Percentiles rank a stretch among this genome's conserved stretches.
phyloP scores from a whole-genome alignment of 2,797 vertebrate genomes.

The Numenius phaeopus region DNA sequence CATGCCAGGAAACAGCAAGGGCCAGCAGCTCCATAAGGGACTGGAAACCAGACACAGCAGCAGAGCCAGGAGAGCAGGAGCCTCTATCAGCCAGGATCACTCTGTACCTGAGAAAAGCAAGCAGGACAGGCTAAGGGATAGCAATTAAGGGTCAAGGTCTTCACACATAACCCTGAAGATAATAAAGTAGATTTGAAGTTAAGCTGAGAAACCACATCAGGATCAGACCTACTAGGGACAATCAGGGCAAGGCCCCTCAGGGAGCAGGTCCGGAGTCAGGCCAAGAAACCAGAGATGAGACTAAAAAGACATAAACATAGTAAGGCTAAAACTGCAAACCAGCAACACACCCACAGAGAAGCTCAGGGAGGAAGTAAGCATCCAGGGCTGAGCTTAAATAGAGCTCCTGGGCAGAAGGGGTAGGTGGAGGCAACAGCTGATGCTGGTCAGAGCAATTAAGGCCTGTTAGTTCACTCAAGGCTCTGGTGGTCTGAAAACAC shows the following conservation, averaged over 20 bases:
- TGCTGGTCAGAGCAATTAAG: not conserved
- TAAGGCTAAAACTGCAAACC: accelerated
- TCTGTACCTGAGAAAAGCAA: not conserved
- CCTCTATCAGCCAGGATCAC: not conserved
- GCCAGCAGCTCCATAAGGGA: not conserved
- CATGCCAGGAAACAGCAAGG: not conserved
- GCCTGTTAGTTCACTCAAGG: not conserved
- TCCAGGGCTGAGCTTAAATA: not conserved
- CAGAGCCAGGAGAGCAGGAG: not conserved
- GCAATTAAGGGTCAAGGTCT: accelerated
- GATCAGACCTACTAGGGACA: accelerated
- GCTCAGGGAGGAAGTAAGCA: accelerated
- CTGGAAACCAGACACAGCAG: not conserved
- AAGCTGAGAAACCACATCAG: accelerated
- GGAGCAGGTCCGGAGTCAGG: accelerated
- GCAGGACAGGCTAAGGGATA: accelerated
- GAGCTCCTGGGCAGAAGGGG: not conserved
- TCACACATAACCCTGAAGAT: accelerated
- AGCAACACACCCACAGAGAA: accelerated
- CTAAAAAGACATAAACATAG: accelerated
- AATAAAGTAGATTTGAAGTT: accelerated
- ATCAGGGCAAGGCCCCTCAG: accelerated
- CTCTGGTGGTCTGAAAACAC: not conserved
- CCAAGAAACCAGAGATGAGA: accelerated
- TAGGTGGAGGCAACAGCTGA: not conserved